Conservation (phyloP, 2,113 vertebrate species). For the Asarcornis scutulata region DNA sequence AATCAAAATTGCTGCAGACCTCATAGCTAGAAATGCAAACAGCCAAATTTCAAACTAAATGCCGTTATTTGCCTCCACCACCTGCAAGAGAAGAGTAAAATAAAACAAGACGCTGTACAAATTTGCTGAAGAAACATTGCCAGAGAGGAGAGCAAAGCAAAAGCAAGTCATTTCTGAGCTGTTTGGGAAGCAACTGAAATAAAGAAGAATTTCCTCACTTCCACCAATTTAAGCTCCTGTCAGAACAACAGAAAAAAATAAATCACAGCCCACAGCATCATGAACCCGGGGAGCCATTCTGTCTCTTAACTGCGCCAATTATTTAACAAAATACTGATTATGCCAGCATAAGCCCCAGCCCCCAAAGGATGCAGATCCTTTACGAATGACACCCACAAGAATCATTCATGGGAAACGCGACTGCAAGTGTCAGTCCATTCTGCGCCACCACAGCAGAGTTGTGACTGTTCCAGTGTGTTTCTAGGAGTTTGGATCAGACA, state of each 20-base stretch:
- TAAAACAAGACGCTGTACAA: background rate
- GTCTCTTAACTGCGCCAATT: background rate
- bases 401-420: background rate
- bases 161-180: background rate
- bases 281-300: fast-evolving
- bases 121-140: background rate
- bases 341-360: background rate
- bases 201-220: background rate
- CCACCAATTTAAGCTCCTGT: background rate
- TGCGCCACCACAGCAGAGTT: fast-evolving
- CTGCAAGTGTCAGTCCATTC: background rate
- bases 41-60: background rate
- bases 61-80: background rate
- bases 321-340: fast-evolving
- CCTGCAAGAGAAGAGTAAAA: background rate
- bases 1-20: background rate
- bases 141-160: background rate
- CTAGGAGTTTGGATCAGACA: background rate
- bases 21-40: background rate
- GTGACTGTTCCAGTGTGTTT: too few species aligned
- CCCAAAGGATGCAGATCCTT: background rate
- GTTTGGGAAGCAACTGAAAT: background rate
- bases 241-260: background rate
- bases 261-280: background rate
- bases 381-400: fast-evolving